Evolutionary conservation across 2,113 vertebrate species (phyloP), one percentile per base, ranked within the genome.

Genomic region (Apteryx owenii): DNA sequence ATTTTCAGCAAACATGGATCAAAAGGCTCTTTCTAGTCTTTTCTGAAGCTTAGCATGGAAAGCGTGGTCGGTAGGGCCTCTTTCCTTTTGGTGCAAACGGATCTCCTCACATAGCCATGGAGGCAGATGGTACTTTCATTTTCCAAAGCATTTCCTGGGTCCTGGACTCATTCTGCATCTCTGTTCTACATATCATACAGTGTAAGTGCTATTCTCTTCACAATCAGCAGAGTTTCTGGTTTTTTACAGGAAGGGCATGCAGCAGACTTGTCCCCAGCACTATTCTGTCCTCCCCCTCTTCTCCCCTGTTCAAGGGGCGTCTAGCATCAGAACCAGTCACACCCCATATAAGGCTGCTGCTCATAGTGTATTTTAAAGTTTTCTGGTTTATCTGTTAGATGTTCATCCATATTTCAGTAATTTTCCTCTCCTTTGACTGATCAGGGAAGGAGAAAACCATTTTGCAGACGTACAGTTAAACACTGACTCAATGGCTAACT

Each of bases 31-130:
- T 17, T 61, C 50, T 8, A 1, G 21, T 69, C 36, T 48, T 38
- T 21, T 48, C 33, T 40, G 15, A 13, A 9, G n/a, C n/a, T 46
- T 4, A 62, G 33, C 71, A 18, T 4, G 44, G 26, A 36, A 44
- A 76, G 60, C 38, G 2, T 0, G 9, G 29, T 8, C 62, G 62
- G 2, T 0, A 31, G 18, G 2, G 23, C 9, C 10, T 26, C 22
- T 18, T 26, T 8, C 77, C 22, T 21, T 23, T 5, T 68, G 5
- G 23, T 25, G 21, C 1, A 78, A 42, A 29, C 4, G 9, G 5
- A 6, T 40, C 65, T 56, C 79, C 44, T 84, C 50, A 48, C 28
- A 11, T 2, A 28, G 28, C 5, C 73, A 13, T 13, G 21, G 42
- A 87, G 17, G 26, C 44, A 56, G 54, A 29, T 1, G 23, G 6